Evolutionary conservation across 2,888 invertebrate genomes (phyloP).

Genomic region (Celastrina argiolus): DNA sequence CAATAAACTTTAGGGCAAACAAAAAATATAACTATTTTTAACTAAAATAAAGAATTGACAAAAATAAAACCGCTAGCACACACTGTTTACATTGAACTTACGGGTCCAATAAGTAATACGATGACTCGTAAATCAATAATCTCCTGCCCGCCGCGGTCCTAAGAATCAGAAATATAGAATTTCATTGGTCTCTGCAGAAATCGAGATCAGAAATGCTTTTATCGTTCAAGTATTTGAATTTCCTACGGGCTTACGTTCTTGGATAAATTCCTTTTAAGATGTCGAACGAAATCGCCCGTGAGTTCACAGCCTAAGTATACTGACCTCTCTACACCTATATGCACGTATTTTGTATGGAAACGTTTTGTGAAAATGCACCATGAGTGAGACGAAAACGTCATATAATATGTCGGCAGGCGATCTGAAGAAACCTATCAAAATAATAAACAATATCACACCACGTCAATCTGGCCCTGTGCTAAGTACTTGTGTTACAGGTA

Average conservation of each 20-base stretch:
- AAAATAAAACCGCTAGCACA: background rate
- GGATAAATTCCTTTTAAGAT: conserved; percentile 57
- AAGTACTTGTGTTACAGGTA: no score
- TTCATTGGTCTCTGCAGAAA: conserved; percentile 51
- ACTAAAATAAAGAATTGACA: background rate
- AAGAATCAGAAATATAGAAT: conserved; percentile 47
- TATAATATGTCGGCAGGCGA: background rate
- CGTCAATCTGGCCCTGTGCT: no score
- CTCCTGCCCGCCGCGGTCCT: conserved; percentile 19
- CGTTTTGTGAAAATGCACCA: background rate
- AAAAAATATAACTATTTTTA: no score
- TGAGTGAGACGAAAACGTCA: no score
- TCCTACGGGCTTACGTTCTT: conserved; percentile 50
- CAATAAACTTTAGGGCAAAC: no score
- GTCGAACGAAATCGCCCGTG: conserved; percentile 46
- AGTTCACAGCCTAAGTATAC: conserved; percentile 45
- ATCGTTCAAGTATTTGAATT: conserved; percentile 62
- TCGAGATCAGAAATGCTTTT: conserved; percentile 59
- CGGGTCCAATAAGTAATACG: background rate
- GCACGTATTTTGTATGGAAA: conserved; percentile 31
- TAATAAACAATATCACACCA: no score
- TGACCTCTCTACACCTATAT: conserved; percentile 41
- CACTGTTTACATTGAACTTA: background rate
- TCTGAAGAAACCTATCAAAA: no score
- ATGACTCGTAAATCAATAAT: conserved; percentile 27